Evolutionary conservation across 1,140 invertebrate genomes (phyloP).

Genomic region (Mya arenaria): DNA sequence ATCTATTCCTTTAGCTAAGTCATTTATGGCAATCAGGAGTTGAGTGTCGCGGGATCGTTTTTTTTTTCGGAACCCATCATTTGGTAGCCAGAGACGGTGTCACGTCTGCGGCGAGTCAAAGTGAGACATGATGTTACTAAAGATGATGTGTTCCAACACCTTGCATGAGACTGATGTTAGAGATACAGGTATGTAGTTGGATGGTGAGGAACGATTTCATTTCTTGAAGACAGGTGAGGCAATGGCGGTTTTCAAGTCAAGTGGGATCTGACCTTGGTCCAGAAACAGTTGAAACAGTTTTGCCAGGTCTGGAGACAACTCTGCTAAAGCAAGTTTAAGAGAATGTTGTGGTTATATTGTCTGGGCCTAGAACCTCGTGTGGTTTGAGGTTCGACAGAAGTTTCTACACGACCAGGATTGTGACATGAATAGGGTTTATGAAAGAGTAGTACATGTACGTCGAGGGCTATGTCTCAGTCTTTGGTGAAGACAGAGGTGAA

Average conservation of each 20-base stretch:
- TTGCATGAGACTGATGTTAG: background rate
- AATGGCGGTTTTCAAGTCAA: conserved; percentile 9
- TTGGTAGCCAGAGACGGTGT: background rate
- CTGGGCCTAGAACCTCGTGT: too few relatives aligned
- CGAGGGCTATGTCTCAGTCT: too few relatives aligned
- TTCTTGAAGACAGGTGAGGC: too few relatives aligned
- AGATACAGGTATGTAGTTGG: background rate
- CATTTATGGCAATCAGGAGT: background rate
- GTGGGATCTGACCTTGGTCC: too few relatives aligned
- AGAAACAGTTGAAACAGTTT: too few relatives aligned
- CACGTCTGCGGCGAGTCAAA: background rate
- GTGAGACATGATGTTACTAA: background rate
- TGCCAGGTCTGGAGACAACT: too few relatives aligned
- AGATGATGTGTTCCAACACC: too few relatives aligned
- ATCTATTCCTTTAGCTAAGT: conserved; percentile 6
- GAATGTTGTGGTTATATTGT: too few relatives aligned
- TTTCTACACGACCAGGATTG: background rate
- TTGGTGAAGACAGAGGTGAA: background rate
- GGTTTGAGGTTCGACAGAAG: too few relatives aligned
- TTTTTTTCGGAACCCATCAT: background rate
- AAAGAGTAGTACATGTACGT: too few relatives aligned
- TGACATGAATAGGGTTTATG: conserved; percentile 7
- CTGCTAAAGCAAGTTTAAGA: too few relatives aligned
- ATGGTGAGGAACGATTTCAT: background rate
- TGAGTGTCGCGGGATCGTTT: conserved; percentile 15